Percentiles rank a stretch among this genome's conserved stretches.
Evolutionary conservation across 2,113 vertebrate species (phyloP).

Genomic region (mouse (Mus musculus)): DNA sequence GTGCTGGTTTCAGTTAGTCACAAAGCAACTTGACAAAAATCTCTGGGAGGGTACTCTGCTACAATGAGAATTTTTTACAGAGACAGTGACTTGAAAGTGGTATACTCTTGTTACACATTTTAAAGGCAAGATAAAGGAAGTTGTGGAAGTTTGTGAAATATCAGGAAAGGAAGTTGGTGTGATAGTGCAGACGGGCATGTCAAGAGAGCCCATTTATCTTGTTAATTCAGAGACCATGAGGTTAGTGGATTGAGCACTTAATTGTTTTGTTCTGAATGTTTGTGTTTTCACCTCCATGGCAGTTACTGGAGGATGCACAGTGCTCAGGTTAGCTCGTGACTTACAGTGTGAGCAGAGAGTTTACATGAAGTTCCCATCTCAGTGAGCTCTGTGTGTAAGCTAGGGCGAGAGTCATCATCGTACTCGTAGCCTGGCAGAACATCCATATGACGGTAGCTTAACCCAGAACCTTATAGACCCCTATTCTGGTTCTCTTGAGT

Average conservation of each 20-base stretch:
- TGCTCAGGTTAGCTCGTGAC: not conserved
- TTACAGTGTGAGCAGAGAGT: not conserved
- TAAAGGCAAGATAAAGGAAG: not conserved
- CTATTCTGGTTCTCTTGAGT: not conserved
- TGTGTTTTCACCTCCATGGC: not conserved
- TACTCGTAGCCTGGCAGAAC: not conserved
- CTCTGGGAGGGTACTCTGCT: not conserved
- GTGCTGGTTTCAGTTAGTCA: not conserved
- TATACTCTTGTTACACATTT: slow-evolving; percentile 32
- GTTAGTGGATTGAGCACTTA: not conserved
- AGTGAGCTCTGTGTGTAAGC: not conserved
- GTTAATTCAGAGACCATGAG: not conserved
- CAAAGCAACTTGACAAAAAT: not conserved
- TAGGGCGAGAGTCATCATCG: not conserved
- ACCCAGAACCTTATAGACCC: not conserved
- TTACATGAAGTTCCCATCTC: not conserved
- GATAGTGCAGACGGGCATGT: not conserved
- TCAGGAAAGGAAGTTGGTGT: not conserved
- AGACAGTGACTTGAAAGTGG: not conserved
- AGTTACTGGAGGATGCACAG: not conserved
- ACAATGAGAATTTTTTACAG: not conserved
- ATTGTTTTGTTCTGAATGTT: not conserved
- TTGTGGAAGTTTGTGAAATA: not conserved
- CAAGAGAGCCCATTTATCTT: not conserved
- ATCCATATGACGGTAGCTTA: not conserved